phyloP scores from a whole-genome alignment of 2,797 vertebrate genomes.

The Erethizon dorsatum region DNA sequence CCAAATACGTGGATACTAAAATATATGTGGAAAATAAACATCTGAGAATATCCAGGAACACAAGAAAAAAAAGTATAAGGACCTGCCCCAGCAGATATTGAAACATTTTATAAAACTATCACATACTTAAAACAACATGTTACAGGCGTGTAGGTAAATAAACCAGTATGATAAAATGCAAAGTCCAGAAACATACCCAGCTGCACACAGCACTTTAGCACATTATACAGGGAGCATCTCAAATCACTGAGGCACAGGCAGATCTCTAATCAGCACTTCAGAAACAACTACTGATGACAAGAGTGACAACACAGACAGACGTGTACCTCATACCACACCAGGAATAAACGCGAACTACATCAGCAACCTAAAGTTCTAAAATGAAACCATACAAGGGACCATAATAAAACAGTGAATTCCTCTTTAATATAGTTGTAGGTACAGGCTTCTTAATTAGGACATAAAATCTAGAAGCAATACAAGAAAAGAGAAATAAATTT shows the following conservation, averaged over 20 bases:
- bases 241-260: background rate
- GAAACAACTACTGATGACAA: background rate
- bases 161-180: background rate
- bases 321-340: background rate
- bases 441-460: background rate
- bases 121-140: background rate
- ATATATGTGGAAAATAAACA: background rate
- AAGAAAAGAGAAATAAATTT: background rate
- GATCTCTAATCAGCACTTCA: background rate
- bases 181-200: background rate
- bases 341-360: background rate
- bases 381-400: background rate
- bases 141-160: background rate
- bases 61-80: background rate
- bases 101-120: background rate
- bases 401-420: slow-evolving; percentile 20
- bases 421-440: background rate
- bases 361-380: background rate
- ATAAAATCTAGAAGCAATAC: background rate
- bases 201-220: background rate
- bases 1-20: background rate
- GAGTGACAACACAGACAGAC: background rate
- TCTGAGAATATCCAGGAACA: background rate
- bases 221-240: background rate
- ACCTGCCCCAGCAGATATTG: background rate